These are phyloP conservation scores for Dasyprocta punctata DNA, from an alignment of 2,113 vertebrate species.

Conservation along the genomic window DNA sequence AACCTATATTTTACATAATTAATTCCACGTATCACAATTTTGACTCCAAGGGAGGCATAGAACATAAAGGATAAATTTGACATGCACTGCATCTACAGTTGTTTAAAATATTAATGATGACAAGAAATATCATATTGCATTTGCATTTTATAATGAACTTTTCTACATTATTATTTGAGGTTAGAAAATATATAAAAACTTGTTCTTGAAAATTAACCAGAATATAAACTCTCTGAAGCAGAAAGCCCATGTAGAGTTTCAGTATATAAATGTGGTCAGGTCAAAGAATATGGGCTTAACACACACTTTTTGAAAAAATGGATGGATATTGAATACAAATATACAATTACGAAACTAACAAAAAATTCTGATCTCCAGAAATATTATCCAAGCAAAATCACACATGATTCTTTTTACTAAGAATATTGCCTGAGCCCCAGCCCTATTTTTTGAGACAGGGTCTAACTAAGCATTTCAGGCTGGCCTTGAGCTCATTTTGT, in stretches of 20 bases:
- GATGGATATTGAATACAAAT: not conserved
- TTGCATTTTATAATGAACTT: slow-evolving; percentile 23
- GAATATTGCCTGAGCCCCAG: not conserved
- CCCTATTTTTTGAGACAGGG: too few species aligned
- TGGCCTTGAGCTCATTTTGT: too few species aligned
- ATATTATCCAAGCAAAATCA: not conserved
- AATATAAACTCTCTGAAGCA: not conserved
- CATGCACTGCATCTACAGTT: not conserved
- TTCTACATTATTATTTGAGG: not conserved
- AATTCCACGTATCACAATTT: not conserved
- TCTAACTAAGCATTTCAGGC: too few species aligned
- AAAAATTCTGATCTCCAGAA: not conserved
- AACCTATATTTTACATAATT: slow-evolving; percentile 18
- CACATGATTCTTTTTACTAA: not conserved
- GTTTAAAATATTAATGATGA: slow-evolving; percentile 31
- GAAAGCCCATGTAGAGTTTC: not conserved
- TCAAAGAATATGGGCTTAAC: not conserved
- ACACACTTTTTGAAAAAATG: not conserved
- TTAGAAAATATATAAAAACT: slow-evolving; percentile 13
- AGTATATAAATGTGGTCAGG: not conserved
- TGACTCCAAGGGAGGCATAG: not conserved
- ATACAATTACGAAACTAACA: not conserved
- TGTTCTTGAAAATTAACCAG: not conserved
- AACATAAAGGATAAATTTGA: not conserved
- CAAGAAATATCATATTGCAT: not conserved